Conservation (phyloP, 1,140 invertebrate species). For the Drosophila leontia region DNA sequence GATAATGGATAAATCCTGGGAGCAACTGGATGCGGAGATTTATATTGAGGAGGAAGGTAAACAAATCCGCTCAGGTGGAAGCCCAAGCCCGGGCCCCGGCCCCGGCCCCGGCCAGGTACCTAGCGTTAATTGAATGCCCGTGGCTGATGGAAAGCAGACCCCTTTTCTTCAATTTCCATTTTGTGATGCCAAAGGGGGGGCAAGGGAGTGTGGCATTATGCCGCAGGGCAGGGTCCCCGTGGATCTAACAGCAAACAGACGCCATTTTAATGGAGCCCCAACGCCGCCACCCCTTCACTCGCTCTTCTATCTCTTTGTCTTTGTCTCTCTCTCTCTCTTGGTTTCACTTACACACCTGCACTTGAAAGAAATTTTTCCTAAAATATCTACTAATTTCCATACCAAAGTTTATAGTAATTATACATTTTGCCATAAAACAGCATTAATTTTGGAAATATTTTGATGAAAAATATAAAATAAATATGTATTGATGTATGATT, state of each 20-base stretch:
- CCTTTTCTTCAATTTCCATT: slow-evolving; percentile 14
- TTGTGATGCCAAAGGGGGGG: neutral
- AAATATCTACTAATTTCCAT: too few relatives aligned
- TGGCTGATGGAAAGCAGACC: slow-evolving; percentile 75
- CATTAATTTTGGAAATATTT: too few relatives aligned
- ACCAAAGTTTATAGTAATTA: too few relatives aligned
- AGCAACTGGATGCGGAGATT: slow-evolving; percentile 71
- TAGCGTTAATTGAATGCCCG: slow-evolving; percentile 70
- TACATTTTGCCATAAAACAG: too few relatives aligned
- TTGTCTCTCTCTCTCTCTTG: neutral
- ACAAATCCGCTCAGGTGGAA: slow-evolving; percentile 52
- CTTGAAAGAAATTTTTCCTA: neutral
- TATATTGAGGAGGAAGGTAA: slow-evolving; percentile 62
- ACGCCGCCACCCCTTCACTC: slow-evolving; percentile 1
- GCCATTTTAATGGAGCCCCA: slow-evolving; percentile 58
- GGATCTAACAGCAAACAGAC: slow-evolving; percentile 53
- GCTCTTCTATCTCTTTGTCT: neutral
- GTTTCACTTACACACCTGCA: slow-evolving; percentile 4
- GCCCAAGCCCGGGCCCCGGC: slow-evolving; percentile 9
- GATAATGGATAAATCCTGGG: slow-evolving; percentile 62
- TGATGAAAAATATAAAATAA: too few relatives aligned
- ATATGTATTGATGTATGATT: too few relatives aligned
- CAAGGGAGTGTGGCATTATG: neutral
- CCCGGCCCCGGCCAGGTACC: slow-evolving; percentile 40
- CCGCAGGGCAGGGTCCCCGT: slow-evolving; percentile 10